phyloP scores from a whole-genome alignment of 30 jellyfish, hydroid and myxozoan species.

The Aurelia aurita region DNA sequence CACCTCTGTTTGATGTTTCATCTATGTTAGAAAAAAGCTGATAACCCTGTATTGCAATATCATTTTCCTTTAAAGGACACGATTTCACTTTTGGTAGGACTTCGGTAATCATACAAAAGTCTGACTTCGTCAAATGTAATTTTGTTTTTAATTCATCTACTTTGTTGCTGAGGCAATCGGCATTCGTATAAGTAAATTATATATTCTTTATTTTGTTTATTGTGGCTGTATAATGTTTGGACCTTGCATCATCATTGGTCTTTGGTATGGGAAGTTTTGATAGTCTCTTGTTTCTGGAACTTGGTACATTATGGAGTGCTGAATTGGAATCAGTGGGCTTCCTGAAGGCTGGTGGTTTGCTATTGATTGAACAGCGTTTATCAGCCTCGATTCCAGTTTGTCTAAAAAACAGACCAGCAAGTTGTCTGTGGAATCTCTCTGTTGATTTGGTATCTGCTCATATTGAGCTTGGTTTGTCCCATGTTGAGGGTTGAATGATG shows the following conservation, averaged over 20 bases:
- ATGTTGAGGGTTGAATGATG: background rate
- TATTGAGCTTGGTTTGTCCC: background rate
- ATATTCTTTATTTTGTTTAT: constrained; percentile 10
- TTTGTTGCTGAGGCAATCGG: constrained; percentile 28
- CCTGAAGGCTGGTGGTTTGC: constrained; percentile 23
- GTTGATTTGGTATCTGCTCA: background rate
- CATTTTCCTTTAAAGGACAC: background rate
- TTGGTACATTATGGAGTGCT: constrained; percentile 20
- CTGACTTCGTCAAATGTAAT: constrained; percentile 10
- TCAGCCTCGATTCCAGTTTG: constrained; percentile 24
- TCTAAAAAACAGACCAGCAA: constrained; percentile 11
- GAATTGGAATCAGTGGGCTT: constrained; percentile 12
- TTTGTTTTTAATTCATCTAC: constrained; percentile 12
- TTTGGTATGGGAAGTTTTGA: constrained; percentile 21
- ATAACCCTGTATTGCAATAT: constrained; percentile 15
- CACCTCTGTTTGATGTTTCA: constrained; percentile 6
- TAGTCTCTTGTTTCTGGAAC: constrained; percentile 15
- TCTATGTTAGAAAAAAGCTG: constrained; percentile 15
- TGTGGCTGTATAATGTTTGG: constrained; percentile 24
- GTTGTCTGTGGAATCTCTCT: constrained; percentile 19
- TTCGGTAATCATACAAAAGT: constrained; percentile 4
- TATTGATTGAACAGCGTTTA: constrained; percentile 17
- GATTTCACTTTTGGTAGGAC: constrained; percentile 5
- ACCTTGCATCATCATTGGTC: constrained; percentile 26
- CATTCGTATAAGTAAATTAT: constrained; percentile 16